A percentile compares a stretch with the other conserved stretches of the same genome.
Conservation (phyloP, 1,140 invertebrate genomes). For the Bombus polaris region DNA sequence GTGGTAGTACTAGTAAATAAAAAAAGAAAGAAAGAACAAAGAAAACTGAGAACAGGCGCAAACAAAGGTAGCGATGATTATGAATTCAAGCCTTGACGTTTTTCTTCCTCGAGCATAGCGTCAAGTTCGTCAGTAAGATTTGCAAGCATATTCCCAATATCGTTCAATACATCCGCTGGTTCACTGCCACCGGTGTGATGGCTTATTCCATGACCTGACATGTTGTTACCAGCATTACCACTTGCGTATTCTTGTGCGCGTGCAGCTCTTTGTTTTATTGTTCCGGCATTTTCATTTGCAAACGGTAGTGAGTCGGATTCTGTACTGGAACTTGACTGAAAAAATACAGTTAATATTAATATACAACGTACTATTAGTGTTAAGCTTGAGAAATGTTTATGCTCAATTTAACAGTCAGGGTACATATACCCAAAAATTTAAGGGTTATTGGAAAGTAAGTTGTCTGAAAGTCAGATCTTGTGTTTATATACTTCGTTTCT, state of each 20-base stretch:
- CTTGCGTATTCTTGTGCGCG: constrained; percentile 83
- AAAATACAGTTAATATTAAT: constrained; percentile 68
- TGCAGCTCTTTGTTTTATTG: constrained; percentile 92
- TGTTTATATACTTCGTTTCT: too few relatives aligned
- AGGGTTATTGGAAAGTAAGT: background rate
- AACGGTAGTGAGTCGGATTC: constrained; percentile 98
- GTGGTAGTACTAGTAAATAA: constrained; percentile 68
- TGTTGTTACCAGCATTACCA: constrained; percentile 78
- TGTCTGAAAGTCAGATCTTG: too few relatives aligned
- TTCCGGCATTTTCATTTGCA: constrained; percentile 99
- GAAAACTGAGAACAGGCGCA: constrained; percentile 14
- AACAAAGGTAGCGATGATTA: constrained; percentile 74
- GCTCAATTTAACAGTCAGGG: background rate
- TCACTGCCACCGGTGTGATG: constrained; percentile 81
- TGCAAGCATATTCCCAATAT: constrained; percentile 98
- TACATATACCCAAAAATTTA: background rate
- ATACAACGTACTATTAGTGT: background rate
- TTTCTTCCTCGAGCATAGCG: constrained; percentile 96
- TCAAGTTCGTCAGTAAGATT: constrained; percentile 96
- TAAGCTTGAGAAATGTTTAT: background rate
- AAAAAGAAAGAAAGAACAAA: constrained; percentile 12
- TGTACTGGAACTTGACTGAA: constrained; percentile 96
- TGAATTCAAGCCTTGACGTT: constrained; percentile 88
- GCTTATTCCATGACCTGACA: constrained; percentile 61
- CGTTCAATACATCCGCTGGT: constrained; percentile 95